Evolutionary conservation across 53 echinoderm and acorn worm species (phyloP).

Genomic region (Crossaster papposus): DNA sequence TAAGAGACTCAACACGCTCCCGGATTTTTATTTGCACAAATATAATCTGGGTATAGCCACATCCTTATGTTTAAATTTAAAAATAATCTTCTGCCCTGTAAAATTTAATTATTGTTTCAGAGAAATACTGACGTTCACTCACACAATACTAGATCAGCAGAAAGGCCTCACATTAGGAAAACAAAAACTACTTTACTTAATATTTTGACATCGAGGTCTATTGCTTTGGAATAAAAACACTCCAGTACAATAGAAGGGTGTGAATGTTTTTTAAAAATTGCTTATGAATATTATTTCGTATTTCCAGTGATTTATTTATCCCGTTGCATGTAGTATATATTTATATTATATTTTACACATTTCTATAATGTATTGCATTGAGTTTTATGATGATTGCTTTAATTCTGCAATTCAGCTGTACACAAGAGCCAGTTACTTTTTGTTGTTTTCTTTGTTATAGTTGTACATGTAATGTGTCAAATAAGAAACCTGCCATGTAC

Average conservation of each 20-base stretch:
- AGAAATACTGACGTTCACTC: conserved; percentile 6
- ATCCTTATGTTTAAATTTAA: conserved; percentile 34
- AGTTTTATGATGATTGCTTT: too few species aligned
- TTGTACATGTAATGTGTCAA: too few species aligned
- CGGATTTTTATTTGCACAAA: neutral
- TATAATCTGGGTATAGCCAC: conserved; percentile 13
- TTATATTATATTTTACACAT: too few species aligned
- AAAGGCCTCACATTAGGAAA: neutral
- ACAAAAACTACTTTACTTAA: conserved; percentile 2
- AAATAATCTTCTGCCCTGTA: conserved; percentile 8
- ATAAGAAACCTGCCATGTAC: too few species aligned
- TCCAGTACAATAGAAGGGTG: neutral
- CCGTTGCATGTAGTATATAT: neutral
- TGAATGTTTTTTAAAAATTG: neutral
- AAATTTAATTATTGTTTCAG: neutral
- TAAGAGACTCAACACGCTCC: neutral
- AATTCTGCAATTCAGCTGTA: too few species aligned
- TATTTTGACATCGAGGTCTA: neutral
- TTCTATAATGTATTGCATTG: too few species aligned
- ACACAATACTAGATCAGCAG: conserved; percentile 3
- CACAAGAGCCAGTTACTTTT: too few species aligned
- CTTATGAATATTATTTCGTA: neutral
- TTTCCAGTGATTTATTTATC: neutral
- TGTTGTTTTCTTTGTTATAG: too few species aligned
- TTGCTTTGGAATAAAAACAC: conserved; percentile 7